phyloP scores from a whole-genome alignment of 2,797 vertebrate species.

The Brachyrhaphis roseni region DNA sequence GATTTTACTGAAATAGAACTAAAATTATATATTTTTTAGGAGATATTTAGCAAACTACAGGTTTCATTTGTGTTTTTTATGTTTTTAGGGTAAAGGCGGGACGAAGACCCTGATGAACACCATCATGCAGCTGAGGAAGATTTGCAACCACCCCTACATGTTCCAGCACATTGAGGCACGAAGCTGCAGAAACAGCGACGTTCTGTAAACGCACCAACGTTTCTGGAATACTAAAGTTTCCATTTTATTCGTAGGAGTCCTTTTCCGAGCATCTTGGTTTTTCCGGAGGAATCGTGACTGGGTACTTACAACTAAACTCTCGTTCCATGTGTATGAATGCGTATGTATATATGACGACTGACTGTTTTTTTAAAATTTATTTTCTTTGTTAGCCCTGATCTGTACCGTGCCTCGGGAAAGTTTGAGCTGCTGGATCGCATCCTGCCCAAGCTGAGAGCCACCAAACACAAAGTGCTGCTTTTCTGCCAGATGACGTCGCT shows the following conservation, averaged over 20 bases:
- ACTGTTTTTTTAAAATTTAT: not conserved
- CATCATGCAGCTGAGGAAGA: conserved; percentile 98
- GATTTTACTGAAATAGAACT: too few species aligned
- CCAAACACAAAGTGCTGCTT: conserved; percentile 96
- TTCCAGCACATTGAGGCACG: conserved; percentile 93
- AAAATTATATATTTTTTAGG: too few species aligned
- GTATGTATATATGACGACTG: not conserved
- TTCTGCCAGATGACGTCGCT: conserved; percentile 99
- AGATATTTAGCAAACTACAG: not conserved
- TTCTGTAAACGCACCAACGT: not conserved
- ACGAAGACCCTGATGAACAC: conserved; percentile 99
- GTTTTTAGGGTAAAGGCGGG: conserved; percentile 91
- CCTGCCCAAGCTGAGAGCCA: conserved; percentile 93
- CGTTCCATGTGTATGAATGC: not conserved
- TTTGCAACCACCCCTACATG: conserved; percentile 99
- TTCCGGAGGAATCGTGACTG: conserved; percentile 91
- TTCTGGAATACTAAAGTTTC: not conserved
- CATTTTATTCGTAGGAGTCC: conserved; percentile 84
- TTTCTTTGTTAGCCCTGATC: conserved; percentile 80
- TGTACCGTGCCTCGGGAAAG: conserved; percentile 95
- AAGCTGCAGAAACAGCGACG: not conserved
- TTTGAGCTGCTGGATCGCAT: conserved; percentile 97
- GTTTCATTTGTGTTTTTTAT: too few species aligned
- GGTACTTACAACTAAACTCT: conserved; percentile 75
- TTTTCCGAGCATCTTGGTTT: conserved; percentile 96